Base-by-base conservation (phyloP, 2,888 invertebrate genomes). In the Epinotia nisella region DNA sequence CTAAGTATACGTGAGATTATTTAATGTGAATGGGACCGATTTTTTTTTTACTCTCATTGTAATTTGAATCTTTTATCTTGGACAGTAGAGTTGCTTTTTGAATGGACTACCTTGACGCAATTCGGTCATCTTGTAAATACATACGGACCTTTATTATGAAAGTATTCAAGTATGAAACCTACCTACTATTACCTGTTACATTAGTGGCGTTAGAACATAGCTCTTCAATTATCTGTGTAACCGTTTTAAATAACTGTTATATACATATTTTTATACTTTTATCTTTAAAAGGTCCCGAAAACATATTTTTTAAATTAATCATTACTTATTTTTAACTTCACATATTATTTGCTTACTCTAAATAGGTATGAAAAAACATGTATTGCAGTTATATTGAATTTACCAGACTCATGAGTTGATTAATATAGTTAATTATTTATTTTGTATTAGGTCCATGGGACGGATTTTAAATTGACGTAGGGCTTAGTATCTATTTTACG, bases 261-360 rank as follows among this genome's bases (percentile, higher is more conserved):
- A 29, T n/a, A 2, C 29, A 58, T 29, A 58, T 58, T 29, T 58
- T 15, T n/a, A 58, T 24, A 29, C 56, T 58, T 58, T 58, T 58
- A 58, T 15, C 15, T n/a, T 15, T 58, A 58, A 58, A 21, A 7
- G 56, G 55, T 11, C 13, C 21, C 55, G 13, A 5, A 13, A 3
- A 2, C 13, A 41, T 13, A 41, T 11, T 11, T 41, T 1, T 41
- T 0, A 41, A 35, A 35, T 4, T 35, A 35, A 35, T 35, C 35
- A 24, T 24, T 24, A n/a, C n/a, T n/a, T n/a, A n/a, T n/a, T n/a
- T n/a, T n/a, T n/a, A n/a, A n/a, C n/a, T n/a, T n/a, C n/a, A n/a
- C n/a, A n/a, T n/a, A n/a, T n/a, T n/a, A n/a, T n/a, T n/a, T n/a
- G n/a, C n/a, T n/a, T n/a, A n/a, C n/a, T n/a, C n/a, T n/a, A n/a